phyloP scores from a whole-genome alignment of 2,888 invertebrate genomes.

The Beris chalybata region DNA sequence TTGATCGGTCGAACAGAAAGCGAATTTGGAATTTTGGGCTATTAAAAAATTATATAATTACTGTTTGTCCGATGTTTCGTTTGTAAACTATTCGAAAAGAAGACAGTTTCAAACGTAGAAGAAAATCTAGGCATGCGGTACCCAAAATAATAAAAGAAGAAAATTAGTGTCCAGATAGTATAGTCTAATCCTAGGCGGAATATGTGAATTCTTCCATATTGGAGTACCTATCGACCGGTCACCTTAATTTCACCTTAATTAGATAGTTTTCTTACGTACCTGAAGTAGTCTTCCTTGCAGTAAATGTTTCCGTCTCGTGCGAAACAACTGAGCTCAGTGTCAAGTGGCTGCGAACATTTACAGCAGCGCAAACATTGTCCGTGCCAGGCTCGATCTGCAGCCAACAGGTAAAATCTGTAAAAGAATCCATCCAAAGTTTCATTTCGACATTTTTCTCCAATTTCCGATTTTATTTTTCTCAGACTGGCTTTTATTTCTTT shows the following conservation, averaged over 20 bases:
- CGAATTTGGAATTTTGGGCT: too few species aligned
- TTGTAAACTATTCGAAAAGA: too few species aligned
- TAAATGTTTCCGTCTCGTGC: constrained; percentile 87
- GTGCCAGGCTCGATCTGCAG: constrained; percentile 90
- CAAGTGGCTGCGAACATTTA: constrained; percentile 81
- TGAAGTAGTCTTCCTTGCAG: constrained; percentile 93
- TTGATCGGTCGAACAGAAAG: too few species aligned
- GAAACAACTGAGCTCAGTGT: constrained; percentile 86
- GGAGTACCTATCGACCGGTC: too few species aligned
- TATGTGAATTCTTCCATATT: too few species aligned
- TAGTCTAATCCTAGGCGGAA: too few species aligned
- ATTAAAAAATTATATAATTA: too few species aligned
- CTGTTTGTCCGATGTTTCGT: too few species aligned
- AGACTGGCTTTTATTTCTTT: constrained; percentile 11
- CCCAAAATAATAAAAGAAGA: too few species aligned
- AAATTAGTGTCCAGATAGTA: too few species aligned
- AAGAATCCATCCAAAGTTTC: constrained; percentile 5
- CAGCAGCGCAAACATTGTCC: constrained; percentile 80
- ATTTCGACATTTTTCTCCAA: constrained; percentile 22
- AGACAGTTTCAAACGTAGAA: too few species aligned
- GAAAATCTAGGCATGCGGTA: too few species aligned
- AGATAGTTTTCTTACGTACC: constrained; percentile 61
- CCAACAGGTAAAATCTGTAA: constrained; percentile 70
- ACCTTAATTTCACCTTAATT: constrained; percentile 11
- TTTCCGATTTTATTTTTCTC: constrained; percentile 12